Conservation (phyloP, 2,888 invertebrate genomes). For the Atrina japonica region DNA sequence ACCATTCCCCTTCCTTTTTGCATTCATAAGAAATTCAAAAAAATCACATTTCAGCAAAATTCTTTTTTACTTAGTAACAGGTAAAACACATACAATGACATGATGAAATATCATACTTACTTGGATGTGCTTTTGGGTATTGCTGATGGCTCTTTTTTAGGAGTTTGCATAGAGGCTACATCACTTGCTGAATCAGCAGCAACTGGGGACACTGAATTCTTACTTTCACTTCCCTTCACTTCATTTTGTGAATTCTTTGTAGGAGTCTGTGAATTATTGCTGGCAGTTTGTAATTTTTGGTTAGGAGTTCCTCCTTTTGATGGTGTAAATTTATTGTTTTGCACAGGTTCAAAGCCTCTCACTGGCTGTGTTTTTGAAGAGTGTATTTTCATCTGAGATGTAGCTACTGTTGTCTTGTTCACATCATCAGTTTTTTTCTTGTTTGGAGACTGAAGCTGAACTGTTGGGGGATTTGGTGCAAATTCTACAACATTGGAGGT, state of each 20-base stretch:
- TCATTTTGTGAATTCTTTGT: slow-evolving; percentile 4
- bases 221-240: neutral
- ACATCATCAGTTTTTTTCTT: slow-evolving; percentile 22
- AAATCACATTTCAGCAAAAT: too few relatives aligned
- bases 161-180: slow-evolving; percentile 46
- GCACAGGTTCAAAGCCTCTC: slow-evolving; percentile 30
- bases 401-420: neutral
- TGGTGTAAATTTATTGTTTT: neutral
- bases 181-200: slow-evolving; percentile 19
- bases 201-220: neutral
- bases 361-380: slow-evolving; percentile 24
- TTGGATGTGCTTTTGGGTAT: slow-evolving; percentile 70
- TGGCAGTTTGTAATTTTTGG: too few relatives aligned
- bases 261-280: neutral
- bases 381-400: slow-evolving; percentile 17
- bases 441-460: slow-evolving; percentile 26
- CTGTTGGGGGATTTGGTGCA: slow-evolving; percentile 36
- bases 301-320: too few relatives aligned
- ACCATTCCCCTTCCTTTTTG: too few relatives aligned
- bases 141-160: slow-evolving; percentile 57
- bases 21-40: too few relatives aligned
- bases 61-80: too few relatives aligned
- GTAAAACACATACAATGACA: too few relatives aligned
- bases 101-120: slow-evolving; percentile 64
- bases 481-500: slow-evolving; percentile 13